Evolutionary conservation across 2,113 vertebrate genomes (phyloP).

Genomic region (Egretta garzetta): DNA sequence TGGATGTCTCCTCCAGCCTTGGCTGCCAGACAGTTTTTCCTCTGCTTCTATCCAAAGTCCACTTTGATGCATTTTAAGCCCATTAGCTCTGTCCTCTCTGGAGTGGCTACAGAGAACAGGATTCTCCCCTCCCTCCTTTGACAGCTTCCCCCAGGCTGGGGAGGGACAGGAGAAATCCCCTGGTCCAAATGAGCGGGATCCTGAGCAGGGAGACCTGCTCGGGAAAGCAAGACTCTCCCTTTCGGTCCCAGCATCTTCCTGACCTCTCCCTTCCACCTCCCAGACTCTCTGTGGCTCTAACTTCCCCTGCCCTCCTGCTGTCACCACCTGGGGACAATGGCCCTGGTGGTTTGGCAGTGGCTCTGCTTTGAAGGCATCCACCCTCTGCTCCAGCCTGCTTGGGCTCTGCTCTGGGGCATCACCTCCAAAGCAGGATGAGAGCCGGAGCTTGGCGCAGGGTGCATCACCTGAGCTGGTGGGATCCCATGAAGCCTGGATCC

Average conservation of each 20-base stretch:
- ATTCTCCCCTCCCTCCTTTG: background rate
- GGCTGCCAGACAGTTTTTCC: background rate
- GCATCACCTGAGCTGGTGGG: background rate
- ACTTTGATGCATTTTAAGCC: slow-evolving; percentile 23
- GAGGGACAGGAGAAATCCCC: background rate
- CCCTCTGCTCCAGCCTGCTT: background rate
- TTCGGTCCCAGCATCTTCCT: rapidly evolving
- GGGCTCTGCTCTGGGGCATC: rapidly evolving
- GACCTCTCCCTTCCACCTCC: background rate
- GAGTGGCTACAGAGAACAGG: background rate
- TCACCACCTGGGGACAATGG: background rate
- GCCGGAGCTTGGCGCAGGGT: background rate
- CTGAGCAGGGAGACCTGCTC: background rate
- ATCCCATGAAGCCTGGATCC: background rate
- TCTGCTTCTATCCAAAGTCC: background rate
- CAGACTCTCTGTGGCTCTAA: rapidly evolving
- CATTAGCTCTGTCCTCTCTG: background rate
- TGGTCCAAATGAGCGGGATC: background rate
- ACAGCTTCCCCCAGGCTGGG: background rate
- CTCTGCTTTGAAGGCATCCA: background rate
- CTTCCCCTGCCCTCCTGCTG: background rate
- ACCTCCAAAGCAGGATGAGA: background rate
- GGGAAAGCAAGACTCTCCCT: background rate
- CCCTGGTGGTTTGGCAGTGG: background rate
- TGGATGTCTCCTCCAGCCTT: background rate